Evolutionary conservation across 2,888 invertebrate species (phyloP).

Genomic region (Apoderus coryli): DNA sequence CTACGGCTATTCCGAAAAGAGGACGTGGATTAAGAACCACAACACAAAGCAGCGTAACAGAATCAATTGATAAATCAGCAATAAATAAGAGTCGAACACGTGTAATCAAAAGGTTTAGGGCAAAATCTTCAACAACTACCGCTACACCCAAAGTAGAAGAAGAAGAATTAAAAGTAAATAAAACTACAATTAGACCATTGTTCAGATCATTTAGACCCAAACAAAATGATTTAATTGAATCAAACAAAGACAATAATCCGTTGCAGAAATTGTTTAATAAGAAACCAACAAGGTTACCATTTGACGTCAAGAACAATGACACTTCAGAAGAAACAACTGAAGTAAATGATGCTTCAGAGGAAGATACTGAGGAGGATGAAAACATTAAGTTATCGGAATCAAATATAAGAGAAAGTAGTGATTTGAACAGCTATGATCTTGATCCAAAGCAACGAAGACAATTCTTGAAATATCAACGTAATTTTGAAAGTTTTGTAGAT

Average conservation of each 20-base stretch:
- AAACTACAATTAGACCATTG: slow-evolving; percentile 11
- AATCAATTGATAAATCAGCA: background rate
- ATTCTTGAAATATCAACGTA: too few species aligned
- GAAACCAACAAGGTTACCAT: slow-evolving; percentile 11
- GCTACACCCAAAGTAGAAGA: slow-evolving; percentile 6
- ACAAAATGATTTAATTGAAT: slow-evolving; percentile 9
- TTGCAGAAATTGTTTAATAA: slow-evolving; percentile 11
- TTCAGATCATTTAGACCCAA: slow-evolving; percentile 12
- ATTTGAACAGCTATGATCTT: slow-evolving; percentile 21
- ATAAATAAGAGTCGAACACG: slow-evolving; percentile 13
- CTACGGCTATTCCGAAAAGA: slow-evolving; percentile 12
- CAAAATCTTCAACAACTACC: slow-evolving; percentile 12
- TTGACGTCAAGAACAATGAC: slow-evolving; percentile 11
- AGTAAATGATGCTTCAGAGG: slow-evolving; percentile 18
- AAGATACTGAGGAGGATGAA: slow-evolving; percentile 27
- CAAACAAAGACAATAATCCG: slow-evolving; percentile 6
- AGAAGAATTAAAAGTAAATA: too few species aligned
- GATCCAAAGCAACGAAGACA: slow-evolving; percentile 15
- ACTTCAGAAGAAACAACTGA: slow-evolving; percentile 13
- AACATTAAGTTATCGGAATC: slow-evolving; percentile 33
- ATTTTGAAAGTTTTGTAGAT: background rate
- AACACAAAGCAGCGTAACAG: slow-evolving; percentile 2
- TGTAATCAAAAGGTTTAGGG: slow-evolving; percentile 21
- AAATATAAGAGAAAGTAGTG: slow-evolving; percentile 31
- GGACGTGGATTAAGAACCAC: slow-evolving; percentile 16